Evolutionary conservation across 2,113 vertebrate species (phyloP).

Genomic region (Peucedramus taeniatus): DNA sequence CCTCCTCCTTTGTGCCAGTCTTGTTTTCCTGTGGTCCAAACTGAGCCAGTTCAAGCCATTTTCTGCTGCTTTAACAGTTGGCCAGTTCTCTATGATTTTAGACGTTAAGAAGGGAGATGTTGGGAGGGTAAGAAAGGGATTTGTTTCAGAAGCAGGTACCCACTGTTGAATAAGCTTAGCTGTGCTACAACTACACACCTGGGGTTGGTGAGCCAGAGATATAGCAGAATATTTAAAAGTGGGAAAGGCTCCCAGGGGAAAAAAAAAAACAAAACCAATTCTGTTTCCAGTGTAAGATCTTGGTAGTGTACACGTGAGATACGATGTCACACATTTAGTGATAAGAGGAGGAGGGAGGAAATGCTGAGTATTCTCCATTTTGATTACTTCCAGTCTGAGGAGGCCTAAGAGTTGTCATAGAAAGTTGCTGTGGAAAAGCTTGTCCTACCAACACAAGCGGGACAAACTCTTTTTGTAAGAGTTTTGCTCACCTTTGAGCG

Average conservation of each 20-base stretch:
- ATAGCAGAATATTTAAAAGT: neutral
- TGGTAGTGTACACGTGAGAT: neutral
- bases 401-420: neutral
- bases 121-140: neutral
- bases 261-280: neutral
- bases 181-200: neutral
- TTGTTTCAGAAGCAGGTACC: neutral
- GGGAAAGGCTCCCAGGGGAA: neutral
- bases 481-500: neutral
- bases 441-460: neutral
- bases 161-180: neutral
- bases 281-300: neutral
- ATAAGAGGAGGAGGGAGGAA: neutral
- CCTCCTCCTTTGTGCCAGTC: neutral
- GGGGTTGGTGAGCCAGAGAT: neutral
- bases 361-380: neutral
- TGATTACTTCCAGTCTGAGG: neutral
- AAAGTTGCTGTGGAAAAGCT: neutral
- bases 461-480: neutral
- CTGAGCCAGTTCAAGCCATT: neutral
- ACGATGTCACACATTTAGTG: rapidly evolving
- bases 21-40: neutral
- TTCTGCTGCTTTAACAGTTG: neutral
- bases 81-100: neutral
- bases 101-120: neutral